Conservation (phyloP, 2,113 vertebrate species). For the Acanthochromis polyacanthus region DNA sequence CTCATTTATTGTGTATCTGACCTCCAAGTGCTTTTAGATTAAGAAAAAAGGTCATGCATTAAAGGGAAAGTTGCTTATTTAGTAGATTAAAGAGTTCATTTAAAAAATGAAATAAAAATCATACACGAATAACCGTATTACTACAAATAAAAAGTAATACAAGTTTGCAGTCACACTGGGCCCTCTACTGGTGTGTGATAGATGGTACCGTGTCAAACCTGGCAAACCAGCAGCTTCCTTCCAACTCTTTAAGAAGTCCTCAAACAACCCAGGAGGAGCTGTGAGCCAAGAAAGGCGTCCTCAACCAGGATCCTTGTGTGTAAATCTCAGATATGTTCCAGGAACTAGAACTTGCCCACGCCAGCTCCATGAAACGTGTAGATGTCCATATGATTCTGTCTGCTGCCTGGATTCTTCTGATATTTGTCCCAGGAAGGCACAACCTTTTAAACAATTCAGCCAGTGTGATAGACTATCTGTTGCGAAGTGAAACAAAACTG, state of each 20-base stretch:
- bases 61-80: neutral
- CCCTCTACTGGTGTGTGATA: constrained; percentile 33
- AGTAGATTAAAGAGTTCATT: neutral
- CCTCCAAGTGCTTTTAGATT: neutral
- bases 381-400: neutral
- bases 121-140: neutral
- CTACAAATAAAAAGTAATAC: neutral
- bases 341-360: neutral
- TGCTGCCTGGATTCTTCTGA: neutral
- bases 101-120: neutral
- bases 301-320: neutral
- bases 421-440: neutral
- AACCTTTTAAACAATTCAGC: neutral
- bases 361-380: neutral
- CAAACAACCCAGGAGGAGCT: neutral
- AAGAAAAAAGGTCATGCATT: neutral
- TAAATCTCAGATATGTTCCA: too few species aligned
- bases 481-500: neutral
- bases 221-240: neutral
- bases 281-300: neutral
- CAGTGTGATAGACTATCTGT: neutral
- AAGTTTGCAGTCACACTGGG: constrained; percentile 15
- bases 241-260: neutral
- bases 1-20: neutral
- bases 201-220: neutral